These are phyloP conservation scores for Pyrgus malvae DNA, from an alignment of 2,888 invertebrate genomes.

Conservation along the genomic window DNA sequence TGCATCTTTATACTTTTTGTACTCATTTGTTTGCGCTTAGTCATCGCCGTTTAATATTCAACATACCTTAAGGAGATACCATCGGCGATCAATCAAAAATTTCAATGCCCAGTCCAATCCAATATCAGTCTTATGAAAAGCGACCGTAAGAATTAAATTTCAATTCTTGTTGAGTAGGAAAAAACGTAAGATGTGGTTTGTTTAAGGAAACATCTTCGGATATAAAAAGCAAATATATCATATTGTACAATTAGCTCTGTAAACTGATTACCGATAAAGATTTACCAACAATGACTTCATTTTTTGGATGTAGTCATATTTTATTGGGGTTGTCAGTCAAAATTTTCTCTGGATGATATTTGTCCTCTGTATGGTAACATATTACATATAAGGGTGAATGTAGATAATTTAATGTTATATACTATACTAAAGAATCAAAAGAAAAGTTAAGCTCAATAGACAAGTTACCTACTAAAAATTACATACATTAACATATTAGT, in stretches of 20 bases:
- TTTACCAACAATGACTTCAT: slow-evolving; percentile 5
- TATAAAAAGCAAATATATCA: slow-evolving; percentile 24
- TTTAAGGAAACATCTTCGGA: slow-evolving; percentile 20
- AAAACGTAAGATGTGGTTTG: slow-evolving; percentile 21
- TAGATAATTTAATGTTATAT: too few species aligned
- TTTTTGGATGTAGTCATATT: slow-evolving; percentile 10
- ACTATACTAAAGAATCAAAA: too few species aligned
- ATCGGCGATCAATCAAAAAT: slow-evolving; percentile 65
- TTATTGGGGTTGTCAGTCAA: slow-evolving; percentile 2
- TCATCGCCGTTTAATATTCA: slow-evolving; percentile 70
- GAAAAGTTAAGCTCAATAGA: too few species aligned
- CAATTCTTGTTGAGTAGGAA: background rate
- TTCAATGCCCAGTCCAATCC: slow-evolving; percentile 33
- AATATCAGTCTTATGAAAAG: slow-evolving; percentile 4
- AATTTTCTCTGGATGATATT: background rate
- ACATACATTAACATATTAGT: too few species aligned
- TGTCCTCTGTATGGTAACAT: too few species aligned
- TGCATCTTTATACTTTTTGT: slow-evolving; percentile 44
- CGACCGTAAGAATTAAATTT: background rate
- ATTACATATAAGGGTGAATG: too few species aligned
- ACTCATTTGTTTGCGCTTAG: slow-evolving; percentile 71
- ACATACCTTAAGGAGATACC: slow-evolving; percentile 62
- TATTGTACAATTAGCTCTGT: slow-evolving; percentile 20
- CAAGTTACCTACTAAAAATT: too few species aligned
- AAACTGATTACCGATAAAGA: slow-evolving; percentile 19